These are phyloP conservation scores for Schrankia costaestrigalis DNA, from an alignment of 2,888 invertebrate species.

Conservation along the genomic window DNA sequence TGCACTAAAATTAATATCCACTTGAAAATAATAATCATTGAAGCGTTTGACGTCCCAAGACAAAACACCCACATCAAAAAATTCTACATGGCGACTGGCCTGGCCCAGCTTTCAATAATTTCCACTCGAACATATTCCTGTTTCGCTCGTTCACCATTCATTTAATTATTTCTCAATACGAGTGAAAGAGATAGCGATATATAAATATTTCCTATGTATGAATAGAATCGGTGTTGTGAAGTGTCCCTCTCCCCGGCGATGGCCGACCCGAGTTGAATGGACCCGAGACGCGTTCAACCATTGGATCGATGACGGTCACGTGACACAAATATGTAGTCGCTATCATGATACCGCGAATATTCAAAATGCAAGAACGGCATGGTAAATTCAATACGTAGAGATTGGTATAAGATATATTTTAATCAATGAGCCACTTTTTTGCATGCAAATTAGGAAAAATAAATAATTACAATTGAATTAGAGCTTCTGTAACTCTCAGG, in stretches of 20 bases:
- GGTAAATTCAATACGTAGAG: too few species aligned
- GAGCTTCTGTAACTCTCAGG: too few species aligned
- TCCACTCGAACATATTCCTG: slow-evolving; percentile 74
- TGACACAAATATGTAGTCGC: slow-evolving; percentile 68
- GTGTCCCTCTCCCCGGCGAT: slow-evolving; percentile 67
- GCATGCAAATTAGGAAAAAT: too few species aligned
- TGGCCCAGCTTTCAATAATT: slow-evolving; percentile 76
- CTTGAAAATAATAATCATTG: slow-evolving; percentile 77
- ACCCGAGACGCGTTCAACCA: slow-evolving; percentile 79
- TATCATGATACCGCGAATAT: slow-evolving; percentile 49
- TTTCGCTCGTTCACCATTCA: slow-evolving; percentile 78
- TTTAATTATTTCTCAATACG: slow-evolving; percentile 75
- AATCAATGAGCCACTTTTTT: too few species aligned
- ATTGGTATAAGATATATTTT: too few species aligned
- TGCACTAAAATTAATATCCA: slow-evolving; percentile 67
- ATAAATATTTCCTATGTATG: slow-evolving; percentile 77
- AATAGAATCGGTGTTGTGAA: slow-evolving; percentile 77
- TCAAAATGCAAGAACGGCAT: slow-evolving; percentile 24
- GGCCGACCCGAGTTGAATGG: slow-evolving; percentile 78
- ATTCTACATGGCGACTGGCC: slow-evolving; percentile 76
- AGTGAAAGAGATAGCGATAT: slow-evolving; percentile 63
- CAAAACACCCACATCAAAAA: slow-evolving; percentile 80
- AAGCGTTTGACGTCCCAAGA: slow-evolving; percentile 77
- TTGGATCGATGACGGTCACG: slow-evolving; percentile 80
- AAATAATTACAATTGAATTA: too few species aligned